These are phyloP conservation scores for Boleophthalmus pectinirostris DNA, from an alignment of 2,113 vertebrate species.

Conservation along the genomic window DNA sequence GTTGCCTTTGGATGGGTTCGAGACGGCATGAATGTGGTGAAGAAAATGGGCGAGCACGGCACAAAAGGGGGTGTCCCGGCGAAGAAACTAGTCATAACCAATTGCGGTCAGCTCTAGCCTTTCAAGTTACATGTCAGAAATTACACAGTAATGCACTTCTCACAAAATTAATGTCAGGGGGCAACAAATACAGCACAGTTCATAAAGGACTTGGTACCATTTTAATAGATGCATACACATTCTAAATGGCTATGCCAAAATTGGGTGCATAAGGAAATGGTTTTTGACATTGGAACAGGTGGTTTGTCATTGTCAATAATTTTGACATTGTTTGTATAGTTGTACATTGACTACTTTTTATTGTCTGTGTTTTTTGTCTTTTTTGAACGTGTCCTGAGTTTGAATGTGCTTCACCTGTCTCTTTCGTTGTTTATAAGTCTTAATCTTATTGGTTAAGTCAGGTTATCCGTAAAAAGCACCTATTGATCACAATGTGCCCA, in stretches of 20 bases:
- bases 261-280: neutral
- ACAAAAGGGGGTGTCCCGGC: slow-evolving; percentile 81
- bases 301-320: slow-evolving; percentile 26
- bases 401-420: slow-evolving; percentile 47
- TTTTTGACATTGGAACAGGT: slow-evolving; percentile 22
- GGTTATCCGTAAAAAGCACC: slow-evolving; percentile 20
- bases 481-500: neutral
- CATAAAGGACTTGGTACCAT: slow-evolving; percentile 14
- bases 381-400: slow-evolving; percentile 80
- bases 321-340: slow-evolving; percentile 58
- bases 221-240: neutral
- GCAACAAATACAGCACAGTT: slow-evolving; percentile 14
- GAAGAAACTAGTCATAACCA: slow-evolving; percentile 82
- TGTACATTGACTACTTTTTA: slow-evolving; percentile 60
- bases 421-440: slow-evolving; percentile 29
- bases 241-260: neutral
- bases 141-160: neutral
- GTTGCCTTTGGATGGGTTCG: slow-evolving; percentile 92
- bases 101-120: slow-evolving; percentile 87
- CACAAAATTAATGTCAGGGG: slow-evolving; percentile 15
- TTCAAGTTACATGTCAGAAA: neutral
- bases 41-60: slow-evolving; percentile 85
- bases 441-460: slow-evolving; percentile 15
- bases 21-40: slow-evolving; percentile 90
- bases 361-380: slow-evolving; percentile 37